These are phyloP conservation scores for Bradypodion pumilum DNA, from an alignment of 2,797 vertebrate genomes.

Conservation along the genomic window DNA sequence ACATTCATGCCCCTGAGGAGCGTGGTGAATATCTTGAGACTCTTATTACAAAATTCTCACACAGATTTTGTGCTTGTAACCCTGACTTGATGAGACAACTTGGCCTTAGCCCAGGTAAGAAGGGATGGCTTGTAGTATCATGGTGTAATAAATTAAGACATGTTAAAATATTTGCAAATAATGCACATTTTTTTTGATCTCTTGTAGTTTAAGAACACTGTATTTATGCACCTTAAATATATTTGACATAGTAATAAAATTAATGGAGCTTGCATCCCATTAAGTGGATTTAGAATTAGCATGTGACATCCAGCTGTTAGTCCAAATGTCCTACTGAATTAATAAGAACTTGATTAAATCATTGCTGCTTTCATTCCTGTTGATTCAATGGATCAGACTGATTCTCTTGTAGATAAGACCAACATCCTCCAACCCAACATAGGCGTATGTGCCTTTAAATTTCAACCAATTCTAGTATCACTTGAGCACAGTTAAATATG, in stretches of 20 bases:
- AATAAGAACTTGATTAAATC: too few species aligned
- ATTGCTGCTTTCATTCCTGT: too few species aligned
- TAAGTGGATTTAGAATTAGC: not conserved
- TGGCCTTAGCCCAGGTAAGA: slow-evolving; percentile 96
- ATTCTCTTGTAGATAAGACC: not conserved
- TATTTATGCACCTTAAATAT: not conserved
- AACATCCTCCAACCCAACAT: not conserved
- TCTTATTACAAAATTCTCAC: slow-evolving; percentile 98
- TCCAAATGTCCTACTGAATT: too few species aligned
- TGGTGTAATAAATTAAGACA: slow-evolving; percentile 14
- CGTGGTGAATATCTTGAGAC: slow-evolving; percentile 98
- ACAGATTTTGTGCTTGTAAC: slow-evolving; percentile 97
- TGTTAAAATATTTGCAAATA: slow-evolving; percentile 4
- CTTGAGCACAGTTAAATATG: not conserved
- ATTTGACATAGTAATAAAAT: not conserved
- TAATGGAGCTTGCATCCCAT: not conserved
- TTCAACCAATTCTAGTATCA: not conserved
- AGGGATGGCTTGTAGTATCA: not conserved
- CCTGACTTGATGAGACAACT: slow-evolving; percentile 90
- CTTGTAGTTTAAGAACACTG: not conserved
- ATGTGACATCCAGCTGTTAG: not conserved
- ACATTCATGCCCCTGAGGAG: slow-evolving; percentile 97
- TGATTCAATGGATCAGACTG: not conserved
- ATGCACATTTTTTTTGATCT: not conserved
- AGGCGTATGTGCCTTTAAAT: not conserved